Evolutionary conservation across 1,140 invertebrate species (phyloP), one percentile per base, ranked within the genome.

Genomic region (Druon quercuslanigerum): DNA sequence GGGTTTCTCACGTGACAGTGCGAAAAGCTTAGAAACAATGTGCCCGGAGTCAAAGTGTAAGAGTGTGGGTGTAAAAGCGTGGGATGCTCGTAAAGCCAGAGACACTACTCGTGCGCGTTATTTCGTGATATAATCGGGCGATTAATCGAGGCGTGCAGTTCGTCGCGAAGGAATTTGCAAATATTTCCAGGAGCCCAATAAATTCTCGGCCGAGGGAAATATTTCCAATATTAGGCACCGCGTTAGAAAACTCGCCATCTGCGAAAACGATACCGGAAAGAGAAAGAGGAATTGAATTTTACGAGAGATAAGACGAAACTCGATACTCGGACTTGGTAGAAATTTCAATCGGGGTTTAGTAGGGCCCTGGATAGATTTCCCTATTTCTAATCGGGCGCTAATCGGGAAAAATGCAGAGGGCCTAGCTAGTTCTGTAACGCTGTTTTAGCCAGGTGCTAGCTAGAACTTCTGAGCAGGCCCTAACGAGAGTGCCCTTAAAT

Each of bases 131-230:
- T 66, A 66, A 66, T 66, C 57, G 57, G 19, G 9, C 57, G 20
- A 66, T 66, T 66, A 66, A 66, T 66, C 25, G 57, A 57, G 56
- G 12, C 56, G 9, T 66, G 25, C 40, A 66, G 57, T 74, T 80
- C 73, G 52, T 79, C 74, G 60, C 73, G 75, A 84, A 40, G 85
- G 84, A 88, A 88, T 89, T 89, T 86, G 84, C 79, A 87, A 88
- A 88, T 88, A 87, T 87, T 87, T 86, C 80, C 83, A 78, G 72
- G 70, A 82, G 81, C 84, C 83, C 87, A 83, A 90, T 89, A 90
- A 89, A 90, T 89, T 89, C 87, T 87, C 85, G 82, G 57, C 81
- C 84, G 77, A 80, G 80, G 84, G 83, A 88, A 88, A 87, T 88
- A 88, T 88, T 87, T 88, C 86, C 87, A 83, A 88, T 87, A 87